Conservation (phyloP, 1,140 invertebrate genomes). For the Diabrotica undecimpunctata region DNA sequence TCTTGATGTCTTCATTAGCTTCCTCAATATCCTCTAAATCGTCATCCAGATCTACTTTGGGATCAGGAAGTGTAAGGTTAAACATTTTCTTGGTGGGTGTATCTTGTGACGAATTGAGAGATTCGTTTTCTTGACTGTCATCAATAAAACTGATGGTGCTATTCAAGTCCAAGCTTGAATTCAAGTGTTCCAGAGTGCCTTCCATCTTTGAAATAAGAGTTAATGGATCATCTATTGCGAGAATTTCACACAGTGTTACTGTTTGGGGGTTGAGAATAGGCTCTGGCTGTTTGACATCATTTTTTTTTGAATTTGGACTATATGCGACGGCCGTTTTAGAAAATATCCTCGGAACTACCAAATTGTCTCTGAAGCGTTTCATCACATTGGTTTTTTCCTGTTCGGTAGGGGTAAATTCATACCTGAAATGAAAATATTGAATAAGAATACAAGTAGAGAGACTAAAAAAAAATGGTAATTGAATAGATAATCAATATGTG, state of each 20-base stretch:
- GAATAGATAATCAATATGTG: too few species aligned
- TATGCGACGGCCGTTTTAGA: slow-evolving; percentile 64
- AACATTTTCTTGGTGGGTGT: slow-evolving; percentile 8
- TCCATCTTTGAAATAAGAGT: slow-evolving; percentile 47
- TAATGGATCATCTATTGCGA: slow-evolving; percentile 75
- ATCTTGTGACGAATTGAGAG: slow-evolving; percentile 6
- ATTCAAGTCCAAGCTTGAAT: slow-evolving; percentile 22
- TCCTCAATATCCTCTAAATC: too few species aligned
- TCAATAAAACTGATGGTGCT: slow-evolving; percentile 24
- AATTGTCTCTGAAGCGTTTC: slow-evolving; percentile 62
- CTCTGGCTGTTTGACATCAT: slow-evolving; percentile 43
- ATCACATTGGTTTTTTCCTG: slow-evolving; percentile 68
- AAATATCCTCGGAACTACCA: slow-evolving; percentile 78
- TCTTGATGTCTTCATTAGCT: too few species aligned
- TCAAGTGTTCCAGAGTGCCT: slow-evolving; percentile 19
- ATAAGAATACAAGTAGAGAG: slow-evolving; percentile 10
- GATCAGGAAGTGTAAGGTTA: slow-evolving; percentile 30
- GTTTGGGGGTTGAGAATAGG: slow-evolving; percentile 79
- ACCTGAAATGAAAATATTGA: slow-evolving; percentile 51
- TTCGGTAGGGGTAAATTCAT: slow-evolving; percentile 69
- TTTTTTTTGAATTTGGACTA: slow-evolving; percentile 48
- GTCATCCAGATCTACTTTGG: slow-evolving; percentile 4
- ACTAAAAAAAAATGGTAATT: slow-evolving; percentile 1
- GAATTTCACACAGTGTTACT: slow-evolving; percentile 70
- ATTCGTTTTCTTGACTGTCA: slow-evolving; percentile 15